Evolutionary conservation across 1,140 invertebrate genomes (phyloP), one percentile per base, ranked within the genome.

Genomic region (Ctenoplectra terminalis): DNA sequence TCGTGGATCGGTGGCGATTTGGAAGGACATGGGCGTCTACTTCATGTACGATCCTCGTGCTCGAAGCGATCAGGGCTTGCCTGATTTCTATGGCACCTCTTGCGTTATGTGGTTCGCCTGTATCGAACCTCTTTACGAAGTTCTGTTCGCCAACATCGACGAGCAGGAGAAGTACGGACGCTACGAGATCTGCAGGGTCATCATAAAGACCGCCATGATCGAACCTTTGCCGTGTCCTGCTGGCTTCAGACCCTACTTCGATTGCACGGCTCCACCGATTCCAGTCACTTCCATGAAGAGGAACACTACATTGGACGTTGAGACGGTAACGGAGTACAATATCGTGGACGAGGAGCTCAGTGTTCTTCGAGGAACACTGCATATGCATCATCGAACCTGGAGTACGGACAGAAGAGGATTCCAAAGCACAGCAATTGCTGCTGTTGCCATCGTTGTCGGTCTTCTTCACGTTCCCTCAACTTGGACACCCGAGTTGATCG

Each of bases 71-170:
- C 79, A 89, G 29, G 92, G 92, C 31, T 46, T 86, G 0, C 67
- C 54, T 0, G 82, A 86, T 34, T 72, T 86, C 9, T 50, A 79
- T 0, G 90, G 91, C 2, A 74, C 83, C 1, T 88, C 91, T 7
- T 93, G 91, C 77, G 70, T 89, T 3, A 90, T 90, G 85, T 93
- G 92, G 92, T 93, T 92, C 60, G 91, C 90, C 8, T 93, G 92
- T 40, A 67, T 91, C 7, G 83, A 92, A 43, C 90, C 91, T 0
- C 64, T 93, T 0, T 88, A 90, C 60, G 87, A 92, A 34, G 52
- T 87, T 1, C 75, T 93, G 20, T 83, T 82, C 15, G 64, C 69
- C 0, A 92, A 90, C 54, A 86, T 93, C 40, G 89, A 89, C 34
- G 83, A 87, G 9, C 61, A 69, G 2, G 92, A 93, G n/a, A 92